Evolutionary conservation across 2,888 invertebrate species (phyloP).

Genomic region (Uropetala carovei): DNA sequence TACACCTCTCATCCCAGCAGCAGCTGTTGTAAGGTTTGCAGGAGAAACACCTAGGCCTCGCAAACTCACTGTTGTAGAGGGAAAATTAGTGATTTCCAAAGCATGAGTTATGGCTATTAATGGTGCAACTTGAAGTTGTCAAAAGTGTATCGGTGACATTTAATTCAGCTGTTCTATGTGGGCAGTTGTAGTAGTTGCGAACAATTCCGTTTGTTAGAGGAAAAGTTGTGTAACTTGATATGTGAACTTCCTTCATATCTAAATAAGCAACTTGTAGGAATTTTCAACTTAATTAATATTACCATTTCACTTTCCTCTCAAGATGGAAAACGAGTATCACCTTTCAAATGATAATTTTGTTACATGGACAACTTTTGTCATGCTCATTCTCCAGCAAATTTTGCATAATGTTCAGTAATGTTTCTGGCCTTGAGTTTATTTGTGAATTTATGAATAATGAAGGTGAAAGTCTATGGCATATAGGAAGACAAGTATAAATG

Average conservation of each 20-base stretch:
- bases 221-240: slow-evolving; percentile 29
- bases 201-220: slow-evolving; percentile 30
- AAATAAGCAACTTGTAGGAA: slow-evolving; percentile 26
- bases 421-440: slow-evolving; percentile 25
- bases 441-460: slow-evolving; percentile 50
- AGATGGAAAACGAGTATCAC: not conserved
- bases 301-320: slow-evolving; percentile 18
- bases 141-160: slow-evolving; percentile 25
- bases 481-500: slow-evolving; percentile 27
- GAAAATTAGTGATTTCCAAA: slow-evolving; percentile 52
- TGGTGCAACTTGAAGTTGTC: not conserved
- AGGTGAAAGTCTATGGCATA: slow-evolving; percentile 29
- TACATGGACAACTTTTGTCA: not conserved
- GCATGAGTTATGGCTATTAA: slow-evolving; percentile 1
- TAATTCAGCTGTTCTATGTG: not conserved
- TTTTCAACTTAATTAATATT: slow-evolving; percentile 44
- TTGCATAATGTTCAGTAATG: not conserved
- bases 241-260: slow-evolving; percentile 46
- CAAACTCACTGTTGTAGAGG: slow-evolving; percentile 55
- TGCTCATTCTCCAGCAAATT: not conserved
- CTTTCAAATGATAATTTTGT: not conserved
- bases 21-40: slow-evolving; percentile 89
- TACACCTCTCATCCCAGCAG: slow-evolving; percentile 87
- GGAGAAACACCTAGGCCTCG: slow-evolving; percentile 71
- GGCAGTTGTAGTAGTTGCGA: slow-evolving; percentile 37